Base-by-base conservation (phyloP, 2,113 vertebrate genomes). In the Corvus hawaiiensis region DNA sequence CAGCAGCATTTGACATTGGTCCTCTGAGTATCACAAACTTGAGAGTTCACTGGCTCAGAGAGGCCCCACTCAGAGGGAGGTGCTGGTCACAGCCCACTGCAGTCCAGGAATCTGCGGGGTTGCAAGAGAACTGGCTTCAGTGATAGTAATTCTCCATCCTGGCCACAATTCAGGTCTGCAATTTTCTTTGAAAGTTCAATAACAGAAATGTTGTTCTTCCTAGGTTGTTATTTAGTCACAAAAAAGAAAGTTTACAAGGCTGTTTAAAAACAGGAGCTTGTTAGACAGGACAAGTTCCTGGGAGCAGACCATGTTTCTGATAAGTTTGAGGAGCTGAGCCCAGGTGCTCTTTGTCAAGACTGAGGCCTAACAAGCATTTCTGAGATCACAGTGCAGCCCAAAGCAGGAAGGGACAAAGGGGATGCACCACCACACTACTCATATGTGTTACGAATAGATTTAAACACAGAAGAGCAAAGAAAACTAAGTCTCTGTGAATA, bases 371-470 rank as follows among this genome's bases (percentile, higher is more conserved):
- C 7, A 21, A 81, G 16, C 16, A 52, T 68, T 89, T 75, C 54
- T 75, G 28, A 54, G 33, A 54, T 61, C 28, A 24, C 14, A 39
- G 35, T n/a, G 23, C 33, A 59, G 46, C 28, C 39, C 52, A 46
- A 21, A n/a, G 24, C 2, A 1, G 39, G 39, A 30, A 24, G 19
- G 37, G 16, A 28, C 33, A 66, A 59, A 39, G 10, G 16, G 8
- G 6, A 30, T 67, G 44, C 37, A 59, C 20, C 8, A 44, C 23
- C 39, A 30, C 20, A 27, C 9, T 62, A 33, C n/a, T 37, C 2
- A 0, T 35, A 19, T 10, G 11, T 44, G 56, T 72, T 54, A 21
- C 0, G 0, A 62, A 73, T 54, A 0, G 1, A 18, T 84, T 73
- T 37, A 63, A 59, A 55, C 22, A 26, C 22, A 44, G 39, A 55